These are phyloP conservation scores for Saxidomus purpurata DNA, from an alignment of 1,140 invertebrate species.

Conservation along the genomic window DNA sequence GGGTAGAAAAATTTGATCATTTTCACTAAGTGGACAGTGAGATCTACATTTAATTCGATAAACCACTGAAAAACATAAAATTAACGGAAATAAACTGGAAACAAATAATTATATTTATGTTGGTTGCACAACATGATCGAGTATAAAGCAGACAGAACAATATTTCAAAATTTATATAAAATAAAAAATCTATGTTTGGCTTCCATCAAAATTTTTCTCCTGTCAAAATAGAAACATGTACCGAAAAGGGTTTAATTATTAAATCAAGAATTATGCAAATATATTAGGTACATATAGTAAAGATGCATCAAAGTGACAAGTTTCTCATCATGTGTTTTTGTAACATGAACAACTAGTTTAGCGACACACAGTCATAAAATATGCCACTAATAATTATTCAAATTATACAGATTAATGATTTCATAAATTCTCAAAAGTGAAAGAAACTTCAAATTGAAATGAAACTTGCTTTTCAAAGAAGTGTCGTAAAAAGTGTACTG, in stretches of 20 bases:
- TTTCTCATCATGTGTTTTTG: neutral
- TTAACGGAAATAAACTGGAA: neutral
- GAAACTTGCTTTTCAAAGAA: constrained; percentile 16
- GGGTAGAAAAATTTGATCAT: too few species aligned
- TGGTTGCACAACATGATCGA: neutral
- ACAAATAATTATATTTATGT: neutral
- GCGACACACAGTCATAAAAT: neutral
- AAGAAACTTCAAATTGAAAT: neutral
- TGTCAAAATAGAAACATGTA: constrained; percentile 13
- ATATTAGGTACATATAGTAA: neutral
- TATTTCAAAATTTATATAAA: neutral
- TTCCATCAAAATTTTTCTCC: neutral
- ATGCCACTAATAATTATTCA: constrained; percentile 37
- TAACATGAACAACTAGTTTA: neutral
- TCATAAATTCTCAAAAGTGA: constrained; percentile 2
- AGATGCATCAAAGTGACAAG: constrained; percentile 42
- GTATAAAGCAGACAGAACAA: too few species aligned
- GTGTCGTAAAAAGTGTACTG: neutral
- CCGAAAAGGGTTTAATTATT: constrained; percentile 8
- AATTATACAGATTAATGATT: constrained; percentile 52
- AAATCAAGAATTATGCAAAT: constrained; percentile 27
- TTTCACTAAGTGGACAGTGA: too few species aligned
- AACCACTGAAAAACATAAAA: too few species aligned
- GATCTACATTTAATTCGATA: too few species aligned
- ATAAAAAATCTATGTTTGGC: neutral